These are phyloP conservation scores for Cosmopolites sordidus DNA, from an alignment of 2,888 invertebrate genomes.

Conservation along the genomic window DNA sequence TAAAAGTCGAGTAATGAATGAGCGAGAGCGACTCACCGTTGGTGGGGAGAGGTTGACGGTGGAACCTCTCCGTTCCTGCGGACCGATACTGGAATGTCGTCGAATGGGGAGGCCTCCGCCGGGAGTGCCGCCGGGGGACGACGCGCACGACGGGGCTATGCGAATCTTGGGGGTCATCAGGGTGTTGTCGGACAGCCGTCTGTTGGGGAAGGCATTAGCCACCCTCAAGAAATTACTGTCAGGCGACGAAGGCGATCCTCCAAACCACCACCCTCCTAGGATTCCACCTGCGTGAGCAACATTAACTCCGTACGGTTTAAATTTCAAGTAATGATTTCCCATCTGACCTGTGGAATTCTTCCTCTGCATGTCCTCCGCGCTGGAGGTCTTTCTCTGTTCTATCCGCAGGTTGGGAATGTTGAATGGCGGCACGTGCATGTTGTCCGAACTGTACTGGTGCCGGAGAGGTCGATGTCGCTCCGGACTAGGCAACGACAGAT, in stretches of 20 bases:
- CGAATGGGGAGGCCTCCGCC: constrained; percentile 79
- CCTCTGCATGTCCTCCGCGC: constrained; percentile 86
- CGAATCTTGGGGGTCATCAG: constrained; percentile 86
- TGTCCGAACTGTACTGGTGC: constrained; percentile 82
- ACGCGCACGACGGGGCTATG: constrained; percentile 83
- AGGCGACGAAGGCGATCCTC: constrained; percentile 77
- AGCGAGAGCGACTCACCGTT: constrained; percentile 52
- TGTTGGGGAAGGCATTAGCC: constrained; percentile 72
- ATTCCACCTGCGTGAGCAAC: constrained; percentile 49
- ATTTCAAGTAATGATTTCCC: too few species aligned
- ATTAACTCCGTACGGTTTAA: neutral
- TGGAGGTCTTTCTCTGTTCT: constrained; percentile 83
- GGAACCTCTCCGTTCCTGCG: constrained; percentile 81
- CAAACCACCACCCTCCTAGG: constrained; percentile 79
- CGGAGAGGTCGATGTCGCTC: constrained; percentile 71
- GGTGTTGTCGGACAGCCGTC: constrained; percentile 87
- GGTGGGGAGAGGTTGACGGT: constrained; percentile 83
- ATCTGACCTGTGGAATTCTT: constrained; percentile 72
- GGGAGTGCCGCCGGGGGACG: constrained; percentile 69
- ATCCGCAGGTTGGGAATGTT: constrained; percentile 84
- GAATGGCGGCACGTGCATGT: constrained; percentile 78
- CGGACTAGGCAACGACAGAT: constrained; percentile 68
- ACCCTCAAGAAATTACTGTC: constrained; percentile 85
- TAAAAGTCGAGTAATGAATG: too few species aligned
- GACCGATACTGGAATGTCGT: constrained; percentile 87